Base-by-base conservation (phyloP, 2,113 vertebrate genomes). In the Sinocyclocheilus anshuiensis region DNA sequence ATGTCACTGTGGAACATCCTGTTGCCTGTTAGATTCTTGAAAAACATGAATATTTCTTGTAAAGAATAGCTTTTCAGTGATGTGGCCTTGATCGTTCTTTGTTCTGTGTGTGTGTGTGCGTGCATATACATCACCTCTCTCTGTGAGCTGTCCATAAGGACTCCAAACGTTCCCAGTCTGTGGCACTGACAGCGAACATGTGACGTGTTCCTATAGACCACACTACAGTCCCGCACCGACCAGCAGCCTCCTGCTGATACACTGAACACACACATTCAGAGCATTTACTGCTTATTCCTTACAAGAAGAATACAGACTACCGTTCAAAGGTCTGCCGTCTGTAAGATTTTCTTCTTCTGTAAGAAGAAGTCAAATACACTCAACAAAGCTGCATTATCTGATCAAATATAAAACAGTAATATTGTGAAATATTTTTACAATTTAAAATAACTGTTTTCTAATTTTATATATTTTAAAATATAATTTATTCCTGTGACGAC, bases 111-210 rank as follows among this genome's bases (percentile, higher is more conserved):
- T 50, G 29, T 59, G 11, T 53, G 39, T 24, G 39, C 24, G 20
- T 65, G 39, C 20, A 39, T 59, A 63, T 33, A 29, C 57, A 48
- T 92, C 94, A 99, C 98, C 97, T 99, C 98, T 94, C 98, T 95
- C 33, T 99, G 97, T 0, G 98, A 99, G 88, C 96, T 98, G 92
- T 99, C 98, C 98, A 99, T 99, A 82, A 99, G 94, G 59, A 99
- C 96, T 0, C 97, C 98, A 22, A 99, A 99, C 65, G 96, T 99
- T 33, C 98, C 98, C 6, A 99, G 95, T 90, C 95, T 96, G 89
- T 97, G 97, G 85, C 98, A 99, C 92, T 97, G 98, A 93, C 98
- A 99, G 90, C 96, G 97, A 22, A 99, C 97, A 0, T 99, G 98
- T 13, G 98, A 98, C 3, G 95, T 94, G 76, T 99, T 99, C 91